These are phyloP conservation scores for Eurois occulta DNA, from an alignment of 2,888 invertebrate species.

Conservation along the genomic window DNA sequence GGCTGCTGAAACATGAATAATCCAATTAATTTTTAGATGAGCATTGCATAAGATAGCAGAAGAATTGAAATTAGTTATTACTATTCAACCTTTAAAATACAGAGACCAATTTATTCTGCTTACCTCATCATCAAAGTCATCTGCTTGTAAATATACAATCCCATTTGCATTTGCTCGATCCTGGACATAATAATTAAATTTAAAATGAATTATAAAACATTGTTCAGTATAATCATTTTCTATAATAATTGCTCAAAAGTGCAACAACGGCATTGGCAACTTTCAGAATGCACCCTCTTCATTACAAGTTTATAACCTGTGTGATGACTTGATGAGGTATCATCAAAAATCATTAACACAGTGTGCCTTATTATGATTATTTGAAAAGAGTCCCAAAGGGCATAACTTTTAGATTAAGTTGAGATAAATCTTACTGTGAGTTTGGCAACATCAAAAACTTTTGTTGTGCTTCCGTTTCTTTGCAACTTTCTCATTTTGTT, in stretches of 20 bases:
- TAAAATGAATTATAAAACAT: background rate
- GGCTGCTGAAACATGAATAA: conserved; percentile 18
- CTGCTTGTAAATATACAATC: conserved; percentile 27
- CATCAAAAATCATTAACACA: background rate
- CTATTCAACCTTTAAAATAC: background rate
- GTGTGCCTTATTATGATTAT: background rate
- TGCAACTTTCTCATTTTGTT: conserved; percentile 8
- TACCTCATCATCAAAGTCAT: conserved; percentile 27
- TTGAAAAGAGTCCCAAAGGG: background rate
- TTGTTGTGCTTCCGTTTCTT: background rate
- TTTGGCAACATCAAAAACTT: conserved; percentile 19
- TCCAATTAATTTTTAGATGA: background rate
- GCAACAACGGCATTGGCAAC: too few species aligned
- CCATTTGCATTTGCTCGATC: conserved; percentile 12
- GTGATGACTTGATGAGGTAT: background rate
- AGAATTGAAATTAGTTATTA: background rate
- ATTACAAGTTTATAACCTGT: too few species aligned
- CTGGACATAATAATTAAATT: conserved; percentile 14
- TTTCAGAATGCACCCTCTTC: background rate
- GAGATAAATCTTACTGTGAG: conserved; percentile 15
- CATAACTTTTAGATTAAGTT: background rate
- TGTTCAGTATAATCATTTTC: background rate
- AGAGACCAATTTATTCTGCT: background rate
- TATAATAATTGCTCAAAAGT: background rate
- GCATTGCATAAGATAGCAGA: background rate